phyloP scores from a whole-genome alignment of 2,797 vertebrate species.

The Microtus californicus region DNA sequence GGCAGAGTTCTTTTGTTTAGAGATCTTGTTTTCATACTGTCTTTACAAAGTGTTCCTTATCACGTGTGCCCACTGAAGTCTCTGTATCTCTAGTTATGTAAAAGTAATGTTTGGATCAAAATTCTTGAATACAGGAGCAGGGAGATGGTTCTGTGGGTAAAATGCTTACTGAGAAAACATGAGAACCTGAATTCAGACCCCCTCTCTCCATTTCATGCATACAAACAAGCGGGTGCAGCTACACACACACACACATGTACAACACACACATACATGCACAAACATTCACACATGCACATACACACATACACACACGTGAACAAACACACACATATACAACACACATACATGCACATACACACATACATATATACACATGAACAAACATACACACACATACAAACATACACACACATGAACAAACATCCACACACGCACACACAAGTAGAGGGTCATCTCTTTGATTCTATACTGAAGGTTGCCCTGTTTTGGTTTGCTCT shows the following conservation, averaged over 20 bases:
- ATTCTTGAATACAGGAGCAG: background rate
- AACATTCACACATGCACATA: too few species aligned
- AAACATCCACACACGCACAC: too few species aligned
- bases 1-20: background rate
- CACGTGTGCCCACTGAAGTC: background rate
- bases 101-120: background rate
- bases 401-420: too few species aligned
- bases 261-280: background rate
- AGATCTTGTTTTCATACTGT: conserved; percentile 30
- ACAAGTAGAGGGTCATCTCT: background rate
- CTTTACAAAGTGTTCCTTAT: conserved; percentile 40
- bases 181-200: background rate
- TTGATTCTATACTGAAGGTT: background rate
- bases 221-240: background rate
- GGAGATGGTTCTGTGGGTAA: background rate
- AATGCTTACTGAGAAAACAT: background rate
- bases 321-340: too few species aligned
- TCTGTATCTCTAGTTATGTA: background rate
- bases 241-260: background rate
- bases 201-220: background rate
- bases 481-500: background rate
- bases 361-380: too few species aligned
- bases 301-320: too few species aligned
- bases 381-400: too few species aligned
- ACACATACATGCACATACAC: too few species aligned